A percentile compares a stretch with the other conserved stretches of the same genome.
phyloP scores from a whole-genome alignment of 2,888 invertebrate species.

The Trissonchulus latispiculum region DNA sequence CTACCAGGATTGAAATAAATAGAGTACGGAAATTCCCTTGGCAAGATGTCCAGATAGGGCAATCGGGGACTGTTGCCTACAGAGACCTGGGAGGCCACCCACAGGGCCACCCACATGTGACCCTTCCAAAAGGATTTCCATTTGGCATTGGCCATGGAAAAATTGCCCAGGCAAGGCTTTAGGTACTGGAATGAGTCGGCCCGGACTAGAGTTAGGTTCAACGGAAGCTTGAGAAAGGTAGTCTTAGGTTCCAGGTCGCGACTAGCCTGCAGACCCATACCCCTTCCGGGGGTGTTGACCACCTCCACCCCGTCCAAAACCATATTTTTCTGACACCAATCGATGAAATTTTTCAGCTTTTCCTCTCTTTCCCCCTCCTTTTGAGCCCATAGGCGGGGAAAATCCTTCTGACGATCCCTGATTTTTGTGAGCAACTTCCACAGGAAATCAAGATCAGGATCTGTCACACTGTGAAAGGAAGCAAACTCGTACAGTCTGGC shows the following conservation, averaged over 20 bases:
- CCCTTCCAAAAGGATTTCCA: not conserved
- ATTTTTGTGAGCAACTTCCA: not conserved
- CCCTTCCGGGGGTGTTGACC: not conserved
- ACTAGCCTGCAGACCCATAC: not conserved
- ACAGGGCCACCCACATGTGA: not conserved
- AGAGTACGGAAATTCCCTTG: not conserved
- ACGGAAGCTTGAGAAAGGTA: not conserved
- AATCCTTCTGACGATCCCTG: not conserved
- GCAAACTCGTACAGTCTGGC: not conserved
- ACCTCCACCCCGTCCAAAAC: not conserved
- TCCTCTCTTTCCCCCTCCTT: not conserved
- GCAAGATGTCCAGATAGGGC: not conserved
- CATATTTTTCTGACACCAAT: not conserved
- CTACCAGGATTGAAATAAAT: not conserved
- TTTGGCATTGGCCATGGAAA: not conserved
- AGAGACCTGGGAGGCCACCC: not conserved
- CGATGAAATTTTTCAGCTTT: not conserved
- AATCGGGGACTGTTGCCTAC: not conserved
- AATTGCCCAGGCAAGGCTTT: not conserved
- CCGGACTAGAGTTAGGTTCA: not conserved
- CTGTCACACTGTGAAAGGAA: not conserved
- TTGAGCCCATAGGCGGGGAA: not conserved
- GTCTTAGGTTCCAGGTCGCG: not conserved
- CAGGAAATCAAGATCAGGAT: not conserved
- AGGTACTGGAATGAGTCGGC: not conserved